phyloP scores from a whole-genome alignment of 2,113 vertebrate genomes.

The Anthoscopus minutus region DNA sequence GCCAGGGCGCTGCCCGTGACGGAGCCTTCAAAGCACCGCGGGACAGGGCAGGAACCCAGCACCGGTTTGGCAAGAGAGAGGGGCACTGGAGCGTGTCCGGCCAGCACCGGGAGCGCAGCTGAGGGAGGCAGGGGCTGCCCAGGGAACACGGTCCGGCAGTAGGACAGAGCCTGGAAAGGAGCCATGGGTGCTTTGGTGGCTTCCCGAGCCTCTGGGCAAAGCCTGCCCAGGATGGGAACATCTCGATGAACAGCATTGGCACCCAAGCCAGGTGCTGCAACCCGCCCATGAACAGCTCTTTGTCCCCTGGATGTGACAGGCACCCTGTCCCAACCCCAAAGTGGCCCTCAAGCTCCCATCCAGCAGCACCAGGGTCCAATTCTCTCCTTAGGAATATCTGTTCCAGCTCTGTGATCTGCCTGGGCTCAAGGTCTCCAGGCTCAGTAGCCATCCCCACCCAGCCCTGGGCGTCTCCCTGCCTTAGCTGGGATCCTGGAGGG shows the following conservation, averaged over 20 bases:
- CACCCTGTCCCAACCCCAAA: neutral
- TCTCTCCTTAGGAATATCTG: neutral
- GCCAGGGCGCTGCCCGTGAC: neutral
- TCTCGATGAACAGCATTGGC: neutral
- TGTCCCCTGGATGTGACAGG: neutral
- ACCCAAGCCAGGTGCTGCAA: neutral
- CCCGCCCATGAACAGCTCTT: too few relatives aligned
- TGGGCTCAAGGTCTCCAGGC: neutral
- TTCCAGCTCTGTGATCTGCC: neutral
- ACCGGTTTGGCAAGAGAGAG: neutral
- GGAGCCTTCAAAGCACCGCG: neutral
- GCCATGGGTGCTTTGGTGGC: neutral
- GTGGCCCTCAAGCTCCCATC: neutral
- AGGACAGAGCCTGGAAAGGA: neutral
- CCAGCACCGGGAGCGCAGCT: neutral
- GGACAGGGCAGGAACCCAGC: neutral
- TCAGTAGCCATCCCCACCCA: neutral
- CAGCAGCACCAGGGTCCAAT: neutral
- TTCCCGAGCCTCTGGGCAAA: neutral
- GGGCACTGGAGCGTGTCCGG: neutral
- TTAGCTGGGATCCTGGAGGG: neutral
- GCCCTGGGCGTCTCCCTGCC: neutral
- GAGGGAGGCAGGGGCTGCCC: neutral
- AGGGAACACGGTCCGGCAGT: rapidly evolving
- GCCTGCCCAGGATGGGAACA: neutral